Evolutionary conservation across 2,888 invertebrate genomes (phyloP).

Genomic region (Tubulanus polymorphus): DNA sequence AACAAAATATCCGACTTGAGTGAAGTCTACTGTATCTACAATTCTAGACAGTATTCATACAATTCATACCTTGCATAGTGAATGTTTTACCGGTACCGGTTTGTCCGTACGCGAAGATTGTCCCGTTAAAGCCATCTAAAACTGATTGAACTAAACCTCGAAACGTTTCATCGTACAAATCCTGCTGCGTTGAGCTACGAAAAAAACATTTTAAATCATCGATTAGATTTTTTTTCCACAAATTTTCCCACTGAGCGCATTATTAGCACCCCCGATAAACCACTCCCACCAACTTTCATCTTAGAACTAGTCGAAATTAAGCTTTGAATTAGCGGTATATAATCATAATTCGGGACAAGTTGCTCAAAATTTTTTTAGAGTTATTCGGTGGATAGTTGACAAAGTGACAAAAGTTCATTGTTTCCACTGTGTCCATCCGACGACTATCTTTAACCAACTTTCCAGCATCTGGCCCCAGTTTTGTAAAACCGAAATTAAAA

Average conservation of each 20-base stretch:
- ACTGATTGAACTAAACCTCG: slow-evolving; percentile 92
- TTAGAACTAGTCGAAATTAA: not conserved
- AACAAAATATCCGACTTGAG: too few species aligned
- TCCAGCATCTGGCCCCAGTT: too few species aligned
- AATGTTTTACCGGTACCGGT: slow-evolving; percentile 88
- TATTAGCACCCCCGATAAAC: not conserved
- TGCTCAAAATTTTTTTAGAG: too few species aligned
- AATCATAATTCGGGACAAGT: too few species aligned
- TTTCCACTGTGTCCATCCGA: too few species aligned
- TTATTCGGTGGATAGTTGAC: too few species aligned
- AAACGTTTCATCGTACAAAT: slow-evolving; percentile 93
- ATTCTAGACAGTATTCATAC: too few species aligned
- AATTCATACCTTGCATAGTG: slow-evolving; percentile 68
- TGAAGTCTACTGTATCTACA: too few species aligned
- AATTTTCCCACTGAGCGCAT: not conserved
- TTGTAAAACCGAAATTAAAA: too few species aligned
- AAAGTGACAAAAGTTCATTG: too few species aligned
- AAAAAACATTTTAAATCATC: not conserved
- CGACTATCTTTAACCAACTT: too few species aligned
- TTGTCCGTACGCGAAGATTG: slow-evolving; percentile 99
- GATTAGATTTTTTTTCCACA: too few species aligned
- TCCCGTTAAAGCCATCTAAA: slow-evolving; percentile 96
- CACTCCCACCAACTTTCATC: not conserved
- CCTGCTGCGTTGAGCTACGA: slow-evolving; percentile 76
- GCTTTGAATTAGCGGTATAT: not conserved